Base-by-base conservation (phyloP, 2,888 invertebrate genomes). In the Meteorus colon region DNA sequence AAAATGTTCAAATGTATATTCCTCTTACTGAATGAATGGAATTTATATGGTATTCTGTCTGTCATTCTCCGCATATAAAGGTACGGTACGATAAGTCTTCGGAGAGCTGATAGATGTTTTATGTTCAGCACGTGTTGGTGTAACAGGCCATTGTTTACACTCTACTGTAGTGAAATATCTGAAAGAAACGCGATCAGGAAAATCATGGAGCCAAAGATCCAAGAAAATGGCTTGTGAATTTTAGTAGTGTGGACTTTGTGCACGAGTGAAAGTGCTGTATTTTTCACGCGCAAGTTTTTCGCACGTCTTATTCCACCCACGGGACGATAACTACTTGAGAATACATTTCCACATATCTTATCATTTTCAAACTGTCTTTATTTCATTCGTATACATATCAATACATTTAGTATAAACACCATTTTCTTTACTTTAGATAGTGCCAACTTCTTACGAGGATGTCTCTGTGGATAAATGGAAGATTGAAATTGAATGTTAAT, bases 21-120 rank as follows among this genome's bases (percentile, higher is more conserved):
- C 8, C 1, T 41, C 8, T 41, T 6, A 10, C 41, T 41, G 12
- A 41, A 41, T 41, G 41, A 41, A 12, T 41, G 12, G 0, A 12
- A 41, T 41, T 8, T 8, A 8, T 6, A 12, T 12, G 12, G 6
- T 41, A 41, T 12, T 41, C 12, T 41, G 8, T 8, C 41, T 10
- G 41, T 10, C 41, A 0, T 6, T 41, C 12, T 12, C 12, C 41
- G 24, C 10, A 16, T 6, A 31, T 59, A 34, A 19, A 59, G 16
- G 55, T 59, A 27, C 45, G 62, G 62, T 48, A 24, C 37, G 34
- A 34, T 45, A 51, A 63, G 34, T 74, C 72, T 62, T 73, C 10
- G 37, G 65, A 63, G 65, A 75, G 63, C 65, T 65, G n/a, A 76
- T 76, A 55, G 76, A 79, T 77, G 62, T 76, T 76, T 77, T 27